Evolutionary conservation across 2,113 vertebrate genomes (phyloP).

Genomic region (Otis tarda): DNA sequence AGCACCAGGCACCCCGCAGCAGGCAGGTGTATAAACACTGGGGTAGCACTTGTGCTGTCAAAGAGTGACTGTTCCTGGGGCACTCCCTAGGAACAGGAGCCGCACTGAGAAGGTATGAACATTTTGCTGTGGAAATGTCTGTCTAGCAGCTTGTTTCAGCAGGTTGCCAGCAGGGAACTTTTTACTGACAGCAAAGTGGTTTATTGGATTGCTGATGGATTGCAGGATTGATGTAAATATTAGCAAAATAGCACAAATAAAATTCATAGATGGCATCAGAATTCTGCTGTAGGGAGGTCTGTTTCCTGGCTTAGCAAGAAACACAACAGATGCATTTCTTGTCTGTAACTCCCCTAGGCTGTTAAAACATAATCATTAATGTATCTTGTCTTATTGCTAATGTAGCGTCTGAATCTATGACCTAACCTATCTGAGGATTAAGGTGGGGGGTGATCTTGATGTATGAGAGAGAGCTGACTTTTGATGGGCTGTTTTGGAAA

Average conservation of each 20-base stretch:
- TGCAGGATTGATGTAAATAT: not conserved
- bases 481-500: not conserved
- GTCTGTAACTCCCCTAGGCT: not conserved
- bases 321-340: not conserved
- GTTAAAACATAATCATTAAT: not conserved
- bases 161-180: not conserved
- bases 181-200: not conserved
- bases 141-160: not conserved
- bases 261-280: not conserved
- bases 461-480: not conserved
- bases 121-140: not conserved
- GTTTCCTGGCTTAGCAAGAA: not conserved
- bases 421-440: not conserved
- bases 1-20: not conserved
- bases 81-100: not conserved
- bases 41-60: not conserved
- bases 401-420: not conserved
- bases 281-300: not conserved
- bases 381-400: not conserved
- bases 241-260: not conserved
- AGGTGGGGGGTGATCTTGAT: not conserved
- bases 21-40: not conserved
- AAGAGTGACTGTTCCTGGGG: not conserved
- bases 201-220: not conserved
- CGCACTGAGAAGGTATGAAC: not conserved